These are phyloP conservation scores for Ceratoteleas bidentatus DNA, from an alignment of 1,140 invertebrate species.

Conservation along the genomic window DNA sequence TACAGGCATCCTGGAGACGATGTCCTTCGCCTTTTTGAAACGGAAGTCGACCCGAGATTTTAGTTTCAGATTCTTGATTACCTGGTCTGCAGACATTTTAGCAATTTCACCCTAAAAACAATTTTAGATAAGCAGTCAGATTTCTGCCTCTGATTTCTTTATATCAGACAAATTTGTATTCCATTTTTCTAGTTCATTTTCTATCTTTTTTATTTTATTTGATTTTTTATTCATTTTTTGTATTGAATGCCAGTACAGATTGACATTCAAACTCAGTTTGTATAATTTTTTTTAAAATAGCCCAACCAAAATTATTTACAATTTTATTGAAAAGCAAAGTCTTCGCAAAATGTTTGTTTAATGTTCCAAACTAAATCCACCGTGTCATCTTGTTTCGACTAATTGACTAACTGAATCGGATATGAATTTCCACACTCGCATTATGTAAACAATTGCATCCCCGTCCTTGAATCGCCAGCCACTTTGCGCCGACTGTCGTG, in stretches of 20 bases:
- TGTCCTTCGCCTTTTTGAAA: slow-evolving; percentile 32
- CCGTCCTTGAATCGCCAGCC: slow-evolving; percentile 8
- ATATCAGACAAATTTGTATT: background rate
- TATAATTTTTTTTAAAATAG: too few relatives aligned
- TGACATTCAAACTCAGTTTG: too few relatives aligned
- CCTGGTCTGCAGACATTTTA: slow-evolving; percentile 4
- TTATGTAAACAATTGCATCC: slow-evolving; percentile 31
- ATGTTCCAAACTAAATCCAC: background rate
- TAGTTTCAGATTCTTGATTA: slow-evolving; percentile 39
- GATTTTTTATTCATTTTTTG: too few relatives aligned
- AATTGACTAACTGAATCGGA: slow-evolving; percentile 10
- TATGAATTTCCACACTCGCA: background rate
- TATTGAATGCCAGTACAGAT: too few relatives aligned
- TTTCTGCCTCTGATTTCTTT: background rate
- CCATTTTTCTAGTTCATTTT: too few relatives aligned
- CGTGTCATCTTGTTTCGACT: background rate
- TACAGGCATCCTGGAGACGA: slow-evolving; percentile 83
- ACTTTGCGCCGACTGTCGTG: background rate
- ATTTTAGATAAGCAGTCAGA: too few relatives aligned
- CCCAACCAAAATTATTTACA: too few relatives aligned
- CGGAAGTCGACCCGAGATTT: slow-evolving; percentile 44
- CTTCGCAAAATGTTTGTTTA: too few relatives aligned
- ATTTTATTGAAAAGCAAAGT: too few relatives aligned
- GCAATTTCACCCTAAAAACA: background rate
- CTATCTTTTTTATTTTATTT: too few relatives aligned